Evolutionary conservation across 2,888 invertebrate genomes (phyloP), one percentile per base, ranked within the genome.

Genomic region (Aspidiotus rigidus): DNA sequence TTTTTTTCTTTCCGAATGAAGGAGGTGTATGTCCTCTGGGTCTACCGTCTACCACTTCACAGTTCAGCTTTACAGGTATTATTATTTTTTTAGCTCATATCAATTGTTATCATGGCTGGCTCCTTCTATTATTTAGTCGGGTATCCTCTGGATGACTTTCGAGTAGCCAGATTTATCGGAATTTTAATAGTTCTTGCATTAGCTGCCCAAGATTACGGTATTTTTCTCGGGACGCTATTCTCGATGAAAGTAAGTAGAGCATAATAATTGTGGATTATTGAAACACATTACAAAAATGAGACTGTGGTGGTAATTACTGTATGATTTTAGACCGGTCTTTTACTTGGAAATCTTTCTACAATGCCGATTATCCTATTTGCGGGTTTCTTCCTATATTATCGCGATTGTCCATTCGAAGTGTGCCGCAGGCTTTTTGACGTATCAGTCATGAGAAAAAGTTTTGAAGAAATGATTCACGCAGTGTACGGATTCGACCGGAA

Each of bases 351-450:
- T 9, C 86, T 95, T 73, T 84, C 88, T 75, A 85, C 90, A 72
- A 85, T 91, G 77, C 95, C 96, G 0, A 92, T 94, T 76, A 83
- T 90, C 39, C 83, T 93, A 74, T 95, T 96, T 80, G 92, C 93
- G 69, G 96, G 96, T 7, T 95, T 94, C 80, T 95, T 96, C 77
- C 85, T 96, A 1, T 88, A 87, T 75, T 83, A 89, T 74, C 84
- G 83, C 74, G 91, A 93, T 74, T 88, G 93, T 2, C 92, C 92
- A 9, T 78, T 16, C 28, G 40, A 79, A 0, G 85, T 85, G 75
- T 80, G 93, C 73, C 85, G 85, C 60, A 95, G 93, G 93, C 74
- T 95, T 42, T 93, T 94, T 75, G 89, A 94, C 76, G 79, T 87
- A 44, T 94, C 94, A 0, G 95, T 92, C 78, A 81, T 93, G 49